Evolutionary conservation across 2,888 invertebrate genomes (phyloP).

Genomic region (Ichneumoninae sp.): DNA sequence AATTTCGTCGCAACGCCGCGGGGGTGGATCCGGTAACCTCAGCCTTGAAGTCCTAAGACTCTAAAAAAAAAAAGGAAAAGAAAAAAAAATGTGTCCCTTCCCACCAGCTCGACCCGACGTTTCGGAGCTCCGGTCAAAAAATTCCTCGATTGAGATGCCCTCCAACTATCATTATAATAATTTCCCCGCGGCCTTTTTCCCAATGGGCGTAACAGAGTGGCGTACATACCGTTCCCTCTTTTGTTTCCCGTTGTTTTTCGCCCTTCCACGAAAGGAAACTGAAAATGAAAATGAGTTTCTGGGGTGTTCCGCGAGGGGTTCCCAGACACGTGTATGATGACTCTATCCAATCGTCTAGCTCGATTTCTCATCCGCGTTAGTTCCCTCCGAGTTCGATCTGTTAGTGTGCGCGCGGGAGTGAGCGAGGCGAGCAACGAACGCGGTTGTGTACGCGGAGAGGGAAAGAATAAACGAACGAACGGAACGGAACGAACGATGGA

Average conservation of each 20-base stretch:
- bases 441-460: slow-evolving; percentile 63
- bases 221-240: slow-evolving; percentile 7
- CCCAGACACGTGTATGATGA: slow-evolving; percentile 75
- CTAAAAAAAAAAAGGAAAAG: slow-evolving; percentile 25
- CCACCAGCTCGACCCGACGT: neutral
- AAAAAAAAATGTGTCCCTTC: slow-evolving; percentile 4
- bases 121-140: slow-evolving; percentile 11
- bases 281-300: slow-evolving; percentile 63
- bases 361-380: slow-evolving; percentile 82
- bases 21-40: slow-evolving; percentile 48
- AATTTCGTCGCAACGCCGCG: slow-evolving; percentile 56
- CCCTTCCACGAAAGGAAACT: slow-evolving; percentile 63
- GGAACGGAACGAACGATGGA: slow-evolving; percentile 60
- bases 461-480: slow-evolving; percentile 70
- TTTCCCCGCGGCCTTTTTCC: slow-evolving; percentile 42
- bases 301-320: slow-evolving; percentile 45
- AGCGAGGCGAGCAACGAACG: slow-evolving; percentile 59
- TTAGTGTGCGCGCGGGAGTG: slow-evolving; percentile 78
- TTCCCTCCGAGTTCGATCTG: slow-evolving; percentile 75
- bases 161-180: slow-evolving; percentile 35
- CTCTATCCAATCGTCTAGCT: slow-evolving; percentile 83
- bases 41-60: slow-evolving; percentile 7
- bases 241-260: slow-evolving; percentile 15
- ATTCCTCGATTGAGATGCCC: slow-evolving; percentile 47
- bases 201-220: slow-evolving; percentile 59